Evolutionary conservation across 2,888 invertebrate species (phyloP).

Genomic region (Nomada flava): DNA sequence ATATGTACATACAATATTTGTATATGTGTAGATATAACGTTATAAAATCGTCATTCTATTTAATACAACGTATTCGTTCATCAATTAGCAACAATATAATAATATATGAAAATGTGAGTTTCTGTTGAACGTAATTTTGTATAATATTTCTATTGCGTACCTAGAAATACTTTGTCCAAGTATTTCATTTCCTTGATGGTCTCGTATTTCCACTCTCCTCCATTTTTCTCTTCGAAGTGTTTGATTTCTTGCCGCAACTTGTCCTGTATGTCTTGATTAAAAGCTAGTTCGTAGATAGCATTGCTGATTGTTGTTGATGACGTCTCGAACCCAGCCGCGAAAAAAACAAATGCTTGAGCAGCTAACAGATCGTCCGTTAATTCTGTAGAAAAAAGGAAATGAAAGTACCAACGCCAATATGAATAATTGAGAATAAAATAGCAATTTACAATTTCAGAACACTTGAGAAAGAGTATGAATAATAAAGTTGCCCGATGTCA

Average conservation of each 20-base stretch:
- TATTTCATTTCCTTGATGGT: constrained; percentile 82
- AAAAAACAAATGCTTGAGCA: constrained; percentile 74
- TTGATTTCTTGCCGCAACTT: constrained; percentile 70
- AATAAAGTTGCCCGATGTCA: too few species aligned
- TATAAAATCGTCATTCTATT: too few species aligned
- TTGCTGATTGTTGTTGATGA: constrained; percentile 74
- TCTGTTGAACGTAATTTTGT: too few species aligned
- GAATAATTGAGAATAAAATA: too few species aligned
- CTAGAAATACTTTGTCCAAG: constrained; percentile 82
- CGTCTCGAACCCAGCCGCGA: constrained; percentile 75
- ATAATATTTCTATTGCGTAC: constrained; percentile 58
- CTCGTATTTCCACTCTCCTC: constrained; percentile 82
- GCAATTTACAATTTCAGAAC: too few species aligned
- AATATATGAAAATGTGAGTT: background rate
- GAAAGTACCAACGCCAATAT: too few species aligned
- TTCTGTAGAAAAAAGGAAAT: constrained; percentile 41
- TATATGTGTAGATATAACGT: background rate
- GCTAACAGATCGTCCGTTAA: constrained; percentile 67
- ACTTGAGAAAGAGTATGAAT: too few species aligned
- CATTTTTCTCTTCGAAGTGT: constrained; percentile 62
- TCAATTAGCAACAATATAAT: too few species aligned
- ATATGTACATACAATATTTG: background rate
- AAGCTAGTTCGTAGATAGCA: constrained; percentile 73
- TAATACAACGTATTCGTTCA: too few species aligned
- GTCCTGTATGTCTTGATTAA: constrained; percentile 69